These are phyloP conservation scores for Rapana venosa DNA, from an alignment of 2,888 invertebrate species.

Conservation along the genomic window DNA sequence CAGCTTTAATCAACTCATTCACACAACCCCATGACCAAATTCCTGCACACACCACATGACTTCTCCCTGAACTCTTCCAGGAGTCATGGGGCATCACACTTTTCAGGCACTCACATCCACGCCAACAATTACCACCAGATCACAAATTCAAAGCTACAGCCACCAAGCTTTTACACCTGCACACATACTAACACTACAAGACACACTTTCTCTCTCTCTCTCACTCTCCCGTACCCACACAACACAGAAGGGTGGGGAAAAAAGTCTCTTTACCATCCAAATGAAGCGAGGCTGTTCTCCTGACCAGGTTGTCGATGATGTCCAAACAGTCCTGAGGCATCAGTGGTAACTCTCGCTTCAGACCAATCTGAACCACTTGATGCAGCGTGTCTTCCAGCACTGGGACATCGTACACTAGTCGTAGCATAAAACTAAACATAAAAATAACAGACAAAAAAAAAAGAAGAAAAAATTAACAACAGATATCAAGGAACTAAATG, in stretches of 20 bases:
- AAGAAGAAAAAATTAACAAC: neutral
- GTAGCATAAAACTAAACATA: conserved; percentile 78
- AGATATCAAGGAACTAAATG: neutral
- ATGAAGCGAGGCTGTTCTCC: conserved; percentile 89
- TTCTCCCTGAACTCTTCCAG: neutral
- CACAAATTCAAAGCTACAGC: neutral
- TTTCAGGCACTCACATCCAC: neutral
- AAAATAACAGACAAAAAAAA: neutral
- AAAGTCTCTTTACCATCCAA: conserved; percentile 81
- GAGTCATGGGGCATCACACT: neutral
- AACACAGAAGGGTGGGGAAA: neutral
- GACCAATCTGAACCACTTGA: conserved; percentile 89
- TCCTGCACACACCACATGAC: neutral
- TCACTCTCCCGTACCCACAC: neutral
- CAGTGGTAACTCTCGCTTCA: conserved; percentile 85
- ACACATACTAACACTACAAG: neutral
- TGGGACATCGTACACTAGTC: conserved; percentile 92
- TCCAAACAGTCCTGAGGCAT: conserved; percentile 91
- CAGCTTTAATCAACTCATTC: neutral
- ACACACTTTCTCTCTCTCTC: neutral
- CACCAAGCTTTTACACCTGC: neutral
- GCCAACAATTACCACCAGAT: neutral
- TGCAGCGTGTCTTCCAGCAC: conserved; percentile 90
- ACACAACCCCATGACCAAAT: neutral
- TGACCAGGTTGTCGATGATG: conserved; percentile 89